A percentile compares a stretch with the other conserved stretches of the same genome.
phyloP scores from a whole-genome alignment of 2,797 vertebrate genomes.

The Threskiornis aethiopicus region DNA sequence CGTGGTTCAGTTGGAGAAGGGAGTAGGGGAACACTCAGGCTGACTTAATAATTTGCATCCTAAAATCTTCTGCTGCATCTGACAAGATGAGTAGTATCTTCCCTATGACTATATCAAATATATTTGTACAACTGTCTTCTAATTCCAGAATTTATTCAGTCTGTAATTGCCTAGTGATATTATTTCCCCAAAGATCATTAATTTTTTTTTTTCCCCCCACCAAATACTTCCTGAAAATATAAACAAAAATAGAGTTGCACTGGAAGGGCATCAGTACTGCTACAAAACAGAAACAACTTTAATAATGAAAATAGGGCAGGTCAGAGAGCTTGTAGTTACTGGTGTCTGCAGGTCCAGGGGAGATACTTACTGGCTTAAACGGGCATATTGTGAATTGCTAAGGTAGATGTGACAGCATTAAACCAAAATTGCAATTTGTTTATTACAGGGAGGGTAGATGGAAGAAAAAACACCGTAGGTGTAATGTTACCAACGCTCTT shows the following conservation, averaged over 20 bases:
- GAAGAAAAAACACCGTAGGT: not conserved
- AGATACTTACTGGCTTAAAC: not conserved
- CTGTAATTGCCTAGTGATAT: not conserved
- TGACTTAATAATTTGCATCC: not conserved
- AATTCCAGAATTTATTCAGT: not conserved
- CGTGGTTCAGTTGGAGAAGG: rapidly evolving
- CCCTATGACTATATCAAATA: not conserved
- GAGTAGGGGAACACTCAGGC: not conserved
- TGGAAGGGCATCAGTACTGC: not conserved
- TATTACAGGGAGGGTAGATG: rapidly evolving
- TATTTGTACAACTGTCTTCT: not conserved
- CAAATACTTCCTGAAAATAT: not conserved
- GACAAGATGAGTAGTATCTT: not conserved
- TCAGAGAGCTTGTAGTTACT: not conserved
- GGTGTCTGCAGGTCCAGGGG: not conserved
- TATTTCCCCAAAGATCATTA: not conserved
- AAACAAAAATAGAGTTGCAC: not conserved
- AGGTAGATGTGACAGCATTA: not conserved
- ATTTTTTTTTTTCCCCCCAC: not conserved
- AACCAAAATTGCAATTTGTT: not conserved
- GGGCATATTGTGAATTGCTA: not conserved
- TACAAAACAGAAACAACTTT: not conserved
- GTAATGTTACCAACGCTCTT: not conserved
- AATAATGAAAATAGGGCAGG: not conserved
- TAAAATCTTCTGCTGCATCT: not conserved